Conservation (phyloP, 2,888 invertebrate genomes). For the Dioctria linearis region DNA sequence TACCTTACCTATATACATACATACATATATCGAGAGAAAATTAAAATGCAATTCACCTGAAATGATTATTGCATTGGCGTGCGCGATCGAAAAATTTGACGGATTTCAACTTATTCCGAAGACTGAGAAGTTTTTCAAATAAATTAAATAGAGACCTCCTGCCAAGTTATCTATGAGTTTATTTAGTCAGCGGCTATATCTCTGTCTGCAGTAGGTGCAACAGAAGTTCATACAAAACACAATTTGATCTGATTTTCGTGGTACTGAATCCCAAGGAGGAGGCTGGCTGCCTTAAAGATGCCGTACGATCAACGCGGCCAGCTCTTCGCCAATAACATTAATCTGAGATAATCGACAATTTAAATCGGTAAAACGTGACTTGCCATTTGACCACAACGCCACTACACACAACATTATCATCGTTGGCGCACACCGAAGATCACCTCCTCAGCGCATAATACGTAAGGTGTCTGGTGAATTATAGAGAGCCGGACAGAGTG, state of each 20-base stretch:
- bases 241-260: slow-evolving; percentile 51
- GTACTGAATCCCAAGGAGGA: slow-evolving; percentile 18
- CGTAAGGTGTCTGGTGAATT: slow-evolving; percentile 43
- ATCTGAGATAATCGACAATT: slow-evolving; percentile 52
- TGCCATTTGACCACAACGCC: slow-evolving; percentile 52
- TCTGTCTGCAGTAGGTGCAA: slow-evolving; percentile 42
- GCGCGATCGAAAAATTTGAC: slow-evolving; percentile 20
- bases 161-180: slow-evolving; percentile 47
- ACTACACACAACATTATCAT: slow-evolving; percentile 6
- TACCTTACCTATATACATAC: neutral
- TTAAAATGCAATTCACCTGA: neutral
- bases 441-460: slow-evolving; percentile 9
- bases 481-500: slow-evolving; percentile 18
- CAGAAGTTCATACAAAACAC: slow-evolving; percentile 44
- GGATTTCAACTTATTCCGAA: neutral
- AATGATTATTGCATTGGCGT: neutral
- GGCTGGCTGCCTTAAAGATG: slow-evolving; percentile 17
- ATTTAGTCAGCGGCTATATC: slow-evolving; percentile 34
- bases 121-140: neutral
- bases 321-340: slow-evolving; percentile 48
- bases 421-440: slow-evolving; percentile 27
- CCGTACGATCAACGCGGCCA: slow-evolving; percentile 2
- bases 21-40: neutral
- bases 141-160: slow-evolving; percentile 38
- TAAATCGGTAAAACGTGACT: slow-evolving; percentile 52